These are phyloP conservation scores for Trilocha varians DNA, from an alignment of 2,888 invertebrate species.

Conservation along the genomic window DNA sequence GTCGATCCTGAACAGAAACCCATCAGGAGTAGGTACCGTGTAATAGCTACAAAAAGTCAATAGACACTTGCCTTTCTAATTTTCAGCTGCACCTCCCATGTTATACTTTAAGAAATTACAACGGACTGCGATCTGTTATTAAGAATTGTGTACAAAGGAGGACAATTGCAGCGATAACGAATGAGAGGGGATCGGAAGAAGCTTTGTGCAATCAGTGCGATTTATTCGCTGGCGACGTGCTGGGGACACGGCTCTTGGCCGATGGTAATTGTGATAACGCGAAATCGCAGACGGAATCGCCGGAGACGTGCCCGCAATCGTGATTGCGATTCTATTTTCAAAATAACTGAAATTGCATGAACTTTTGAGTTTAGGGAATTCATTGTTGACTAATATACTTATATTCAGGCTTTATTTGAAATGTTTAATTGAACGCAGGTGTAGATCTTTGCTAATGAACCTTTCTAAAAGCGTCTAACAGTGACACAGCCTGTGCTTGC, in stretches of 20 bases:
- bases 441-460: no score
- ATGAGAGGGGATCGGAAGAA: constrained; percentile 53
- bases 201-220: constrained; percentile 68
- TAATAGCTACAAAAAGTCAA: no score
- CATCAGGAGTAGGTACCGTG: no score
- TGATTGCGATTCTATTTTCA: constrained; percentile 13
- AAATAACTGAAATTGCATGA: neutral
- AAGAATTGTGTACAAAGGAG: constrained; percentile 40
- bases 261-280: constrained; percentile 38
- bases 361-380: neutral
- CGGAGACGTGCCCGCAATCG: constrained; percentile 34
- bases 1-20: no score
- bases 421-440: no score
- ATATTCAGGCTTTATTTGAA: no score
- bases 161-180: constrained; percentile 60
- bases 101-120: neutral
- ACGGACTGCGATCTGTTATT: constrained; percentile 37
- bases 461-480: no score
- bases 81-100: neutral
- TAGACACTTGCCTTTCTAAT: no score
- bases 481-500: no score
- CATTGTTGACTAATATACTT: no score
- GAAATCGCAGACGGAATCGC: constrained; percentile 24
- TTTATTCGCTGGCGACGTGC: constrained; percentile 44
- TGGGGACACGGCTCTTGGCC: constrained; percentile 29